Conservation (phyloP, 2,888 invertebrate species). For the Ochlodes sylvanus region DNA sequence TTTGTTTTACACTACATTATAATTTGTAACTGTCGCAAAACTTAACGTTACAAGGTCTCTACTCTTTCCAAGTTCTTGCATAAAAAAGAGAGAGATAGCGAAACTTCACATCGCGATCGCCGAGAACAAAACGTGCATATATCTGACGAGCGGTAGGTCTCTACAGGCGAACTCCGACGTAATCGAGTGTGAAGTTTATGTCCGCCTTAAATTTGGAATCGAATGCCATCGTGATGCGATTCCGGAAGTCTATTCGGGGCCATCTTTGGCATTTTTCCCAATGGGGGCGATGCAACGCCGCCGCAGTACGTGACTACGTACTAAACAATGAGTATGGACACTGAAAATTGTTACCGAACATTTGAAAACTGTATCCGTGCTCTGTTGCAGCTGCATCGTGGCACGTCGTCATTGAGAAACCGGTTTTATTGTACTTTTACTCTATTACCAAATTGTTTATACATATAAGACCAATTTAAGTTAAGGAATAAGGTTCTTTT, state of each 20-base stretch:
- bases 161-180: constrained; percentile 50
- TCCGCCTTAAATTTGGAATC: constrained; percentile 58
- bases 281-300: constrained; percentile 44
- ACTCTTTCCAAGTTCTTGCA: no score
- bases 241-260: constrained; percentile 45
- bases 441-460: neutral
- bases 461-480: neutral
- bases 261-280: constrained; percentile 48
- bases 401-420: constrained; percentile 32
- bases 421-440: constrained; percentile 35
- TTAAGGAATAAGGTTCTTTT: no score
- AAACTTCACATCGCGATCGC: constrained; percentile 38
- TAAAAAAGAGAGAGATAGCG: constrained; percentile 17
- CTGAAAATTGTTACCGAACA: constrained; percentile 28
- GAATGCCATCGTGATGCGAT: constrained; percentile 49
- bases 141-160: constrained; percentile 53
- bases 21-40: no score
- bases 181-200: constrained; percentile 64
- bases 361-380: constrained; percentile 25
- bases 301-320: constrained; percentile 44
- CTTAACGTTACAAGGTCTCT: no score
- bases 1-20: no score
- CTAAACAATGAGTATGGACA: constrained; percentile 35
- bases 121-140: constrained; percentile 45
- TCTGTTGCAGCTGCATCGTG: constrained; percentile 20